Conservation (phyloP, 2,888 invertebrate genomes). For the Gerris lacustris region DNA sequence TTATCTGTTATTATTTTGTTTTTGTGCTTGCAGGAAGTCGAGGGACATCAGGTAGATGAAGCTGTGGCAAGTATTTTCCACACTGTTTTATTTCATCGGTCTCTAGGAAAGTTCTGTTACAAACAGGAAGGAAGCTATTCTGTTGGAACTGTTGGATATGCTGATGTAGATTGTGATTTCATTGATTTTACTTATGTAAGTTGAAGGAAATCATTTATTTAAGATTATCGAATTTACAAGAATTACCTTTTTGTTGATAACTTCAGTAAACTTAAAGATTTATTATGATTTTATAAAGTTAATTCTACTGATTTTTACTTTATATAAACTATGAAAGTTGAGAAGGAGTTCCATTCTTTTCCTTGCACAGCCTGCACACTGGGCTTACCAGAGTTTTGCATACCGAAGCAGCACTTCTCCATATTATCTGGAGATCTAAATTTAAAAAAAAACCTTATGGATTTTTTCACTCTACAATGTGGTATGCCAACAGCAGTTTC, state of each 20-base stretch:
- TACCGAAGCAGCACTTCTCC: too few relatives aligned
- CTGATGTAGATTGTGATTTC: conserved; percentile 95
- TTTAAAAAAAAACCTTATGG: too few relatives aligned
- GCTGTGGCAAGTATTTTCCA: conserved; percentile 84
- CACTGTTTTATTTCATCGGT: conserved; percentile 80
- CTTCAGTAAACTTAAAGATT: background rate
- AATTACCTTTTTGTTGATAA: background rate
- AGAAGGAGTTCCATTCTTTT: too few relatives aligned
- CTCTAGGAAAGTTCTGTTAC: conserved; percentile 86
- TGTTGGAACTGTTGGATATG: conserved; percentile 87
- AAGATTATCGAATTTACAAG: background rate
- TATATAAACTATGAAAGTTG: too few relatives aligned
- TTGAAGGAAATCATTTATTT: conserved; percentile 20
- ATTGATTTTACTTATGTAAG: conserved; percentile 90
- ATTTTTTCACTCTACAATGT: too few relatives aligned
- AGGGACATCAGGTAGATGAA: conserved; percentile 84
- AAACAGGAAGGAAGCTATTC: conserved; percentile 89
- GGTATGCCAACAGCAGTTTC: too few relatives aligned
- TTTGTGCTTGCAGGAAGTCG: conserved; percentile 47
- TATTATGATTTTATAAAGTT: background rate
- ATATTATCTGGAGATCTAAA: too few relatives aligned
- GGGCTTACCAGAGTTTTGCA: too few relatives aligned
- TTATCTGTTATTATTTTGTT: background rate
- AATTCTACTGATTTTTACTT: background rate
- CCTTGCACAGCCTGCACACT: too few relatives aligned